Evolutionary conservation across 1,140 invertebrate species (phyloP).

Genomic region (Leptestheria dahalacensis): DNA sequence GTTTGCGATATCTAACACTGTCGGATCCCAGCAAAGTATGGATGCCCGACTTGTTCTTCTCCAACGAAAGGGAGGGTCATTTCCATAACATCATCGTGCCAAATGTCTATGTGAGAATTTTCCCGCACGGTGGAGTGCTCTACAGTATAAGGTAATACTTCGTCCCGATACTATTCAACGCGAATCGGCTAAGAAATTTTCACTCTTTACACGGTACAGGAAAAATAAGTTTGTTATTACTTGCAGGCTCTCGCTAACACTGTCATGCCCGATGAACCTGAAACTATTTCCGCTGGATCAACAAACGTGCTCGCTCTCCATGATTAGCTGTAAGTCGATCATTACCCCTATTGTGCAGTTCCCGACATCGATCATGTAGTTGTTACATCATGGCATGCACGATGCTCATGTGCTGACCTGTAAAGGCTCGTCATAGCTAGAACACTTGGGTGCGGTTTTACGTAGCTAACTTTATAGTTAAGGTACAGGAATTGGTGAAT

Average conservation of each 20-base stretch:
- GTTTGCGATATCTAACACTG: slow-evolving; percentile 27
- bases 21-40: slow-evolving; percentile 31
- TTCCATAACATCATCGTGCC: slow-evolving; percentile 32
- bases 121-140: slow-evolving; percentile 33
- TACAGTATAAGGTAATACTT: slow-evolving; percentile 34
- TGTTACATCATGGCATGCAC: neutral
- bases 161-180: too few relatives aligned
- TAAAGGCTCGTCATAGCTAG: too few relatives aligned
- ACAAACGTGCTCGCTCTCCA: slow-evolving; percentile 31
- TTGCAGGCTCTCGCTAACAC: slow-evolving; percentile 29
- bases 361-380: neutral
- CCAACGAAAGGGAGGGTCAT: slow-evolving; percentile 34
- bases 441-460: too few relatives aligned
- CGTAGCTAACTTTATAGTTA: too few relatives aligned
- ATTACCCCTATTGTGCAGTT: neutral
- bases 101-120: slow-evolving; percentile 30
- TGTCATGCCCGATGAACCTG: slow-evolving; percentile 34
- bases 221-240: too few relatives aligned
- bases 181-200: too few relatives aligned
- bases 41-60: slow-evolving; percentile 37
- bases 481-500: too few relatives aligned
- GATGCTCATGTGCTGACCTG: neutral
- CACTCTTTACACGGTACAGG: too few relatives aligned
- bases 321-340: slow-evolving; percentile 33
- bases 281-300: slow-evolving; percentile 33